Conservation (phyloP, 2,797 vertebrate genomes). For the Hybognathus amarus region DNA sequence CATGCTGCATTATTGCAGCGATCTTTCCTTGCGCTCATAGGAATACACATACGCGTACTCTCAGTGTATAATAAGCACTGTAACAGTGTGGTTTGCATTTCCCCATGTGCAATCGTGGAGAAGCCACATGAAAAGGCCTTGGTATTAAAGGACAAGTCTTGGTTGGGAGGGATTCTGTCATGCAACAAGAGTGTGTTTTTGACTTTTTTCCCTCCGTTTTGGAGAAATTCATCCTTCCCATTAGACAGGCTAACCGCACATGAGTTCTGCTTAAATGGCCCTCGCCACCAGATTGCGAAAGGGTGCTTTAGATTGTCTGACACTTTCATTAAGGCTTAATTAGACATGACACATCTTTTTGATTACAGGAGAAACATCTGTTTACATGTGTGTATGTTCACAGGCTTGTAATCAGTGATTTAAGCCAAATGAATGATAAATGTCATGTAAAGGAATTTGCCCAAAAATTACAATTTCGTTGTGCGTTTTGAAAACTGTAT, state of each 20-base stretch:
- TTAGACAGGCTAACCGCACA: slow-evolving; percentile 64
- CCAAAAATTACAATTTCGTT: not conserved
- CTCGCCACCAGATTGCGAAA: slow-evolving; percentile 76
- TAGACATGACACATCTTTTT: slow-evolving; percentile 58
- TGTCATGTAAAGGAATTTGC: slow-evolving; percentile 14
- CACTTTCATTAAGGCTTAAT: slow-evolving; percentile 82
- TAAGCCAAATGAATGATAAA: slow-evolving; percentile 11
- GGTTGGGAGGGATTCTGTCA: slow-evolving; percentile 85
- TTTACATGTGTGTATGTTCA: slow-evolving; percentile 43
- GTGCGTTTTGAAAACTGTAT: not conserved
- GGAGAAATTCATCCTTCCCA: slow-evolving; percentile 65
- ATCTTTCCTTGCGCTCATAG: slow-evolving; percentile 61
- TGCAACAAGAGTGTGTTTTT: slow-evolving; percentile 83
- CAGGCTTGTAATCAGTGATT: slow-evolving; percentile 33
- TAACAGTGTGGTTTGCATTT: slow-evolving; percentile 79
- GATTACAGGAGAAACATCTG: slow-evolving; percentile 41
- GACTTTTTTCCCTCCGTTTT: slow-evolving; percentile 71
- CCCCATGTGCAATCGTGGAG: slow-evolving; percentile 81
- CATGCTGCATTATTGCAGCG: slow-evolving; percentile 67
- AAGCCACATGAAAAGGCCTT: slow-evolving; percentile 81
- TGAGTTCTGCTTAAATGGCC: slow-evolving; percentile 73
- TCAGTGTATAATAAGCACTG: slow-evolving; percentile 80
- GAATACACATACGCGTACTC: slow-evolving; percentile 64
- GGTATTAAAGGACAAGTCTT: slow-evolving; percentile 88
- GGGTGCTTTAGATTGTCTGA: slow-evolving; percentile 72